Evolutionary conservation across 2,888 invertebrate genomes (phyloP), one percentile per base, ranked within the genome.

Genomic region (Hirtodrosophila histrioides): DNA sequence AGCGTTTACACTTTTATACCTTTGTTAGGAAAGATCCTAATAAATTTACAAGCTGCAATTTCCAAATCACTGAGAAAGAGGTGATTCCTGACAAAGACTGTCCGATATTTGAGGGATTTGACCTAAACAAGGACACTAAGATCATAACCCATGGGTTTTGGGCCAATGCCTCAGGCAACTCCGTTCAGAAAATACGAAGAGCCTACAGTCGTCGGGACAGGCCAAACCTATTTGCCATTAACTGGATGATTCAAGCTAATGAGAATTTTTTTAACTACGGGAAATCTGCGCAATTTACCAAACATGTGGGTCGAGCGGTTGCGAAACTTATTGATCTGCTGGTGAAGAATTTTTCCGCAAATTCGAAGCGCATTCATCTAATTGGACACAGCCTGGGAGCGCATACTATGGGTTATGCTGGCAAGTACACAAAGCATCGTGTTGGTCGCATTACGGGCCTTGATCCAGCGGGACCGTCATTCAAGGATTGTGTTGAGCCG

Each of bases 401-500:
- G 0, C 94, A 94, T 43, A 92, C 93, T 4, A 93, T 93, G 93
- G 94, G 94, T 4, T 93, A 93, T 78, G 92, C 94, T 3, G 94
- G 93, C 0, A 90, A 86, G 71, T 92, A 92, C 92, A 93, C 92
- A 72, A 88, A 87, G 23, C 84, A 89, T 60, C 92, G 90, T 29
- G 89, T 94, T 17, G 88, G 91, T 37, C 92, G 95, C 81, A 93
- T 95, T 4, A 94, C 95, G 48, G 95, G 94, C 3, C 69, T 94
- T 71, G 96, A 96, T 91, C 95, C 96, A 0, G 96, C 96, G 0
- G 83, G 90, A 0, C 91, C 91, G 0, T 90, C 90, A 0, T 91
- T 91, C 61, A 91, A 91, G 56, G 88, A 89, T 55, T 90, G 90
- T 44, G 89, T 90, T 64, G 91, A 91, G 0, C 90, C 91, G 0